Evolutionary conservation across 2,113 vertebrate species (phyloP), one percentile per base, ranked within the genome.

Genomic region (Neofelis nebulosa): DNA sequence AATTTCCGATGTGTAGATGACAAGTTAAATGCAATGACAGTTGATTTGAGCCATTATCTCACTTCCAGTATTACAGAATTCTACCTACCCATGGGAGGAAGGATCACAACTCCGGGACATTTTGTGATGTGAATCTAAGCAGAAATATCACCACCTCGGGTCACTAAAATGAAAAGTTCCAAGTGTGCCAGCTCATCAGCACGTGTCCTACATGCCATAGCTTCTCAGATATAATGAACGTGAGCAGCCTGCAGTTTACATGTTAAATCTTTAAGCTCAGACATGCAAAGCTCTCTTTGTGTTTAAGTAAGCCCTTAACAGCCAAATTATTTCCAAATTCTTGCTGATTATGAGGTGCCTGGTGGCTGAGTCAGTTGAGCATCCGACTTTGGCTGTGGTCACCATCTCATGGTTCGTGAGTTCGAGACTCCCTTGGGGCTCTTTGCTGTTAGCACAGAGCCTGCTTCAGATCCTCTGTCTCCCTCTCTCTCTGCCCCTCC

Each of bases 291-390:
- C 96, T 66, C 19, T 90, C n/a, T 97, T 7, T 3, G 66, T 95
- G 65, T 93, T 98, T 97, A 97, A 97, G 45, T 78, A 97, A 95
- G 95, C 78, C 92, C 98, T 98, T 97, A 97, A 92, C 2, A 98
- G 48, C 12, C 11, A 71, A 87, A 61, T 57, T 33, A 87, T 1
- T 8, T 82, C 55, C 25, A 89, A 91, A 55, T 85, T 82, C 38
- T n/a, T 92, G 7, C 4, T 71, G 33, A 89, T 71, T 69, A 12
- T 55, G 41, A 4, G 27, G 41, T 1, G 7, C 7, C 41, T 31
- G 73, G 41, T 76, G 41, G 73, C 41, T 76, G 25, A 76, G 41
- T 78, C 74, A 9, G 41, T 18, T 78, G 45, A 78, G 41, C 27
- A 78, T 48, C 74, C 1, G 14, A 78, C 41, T 31, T 48, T 7